Evolutionary conservation across 2,888 invertebrate genomes (phyloP).

Genomic region (Linyphia triangularis): DNA sequence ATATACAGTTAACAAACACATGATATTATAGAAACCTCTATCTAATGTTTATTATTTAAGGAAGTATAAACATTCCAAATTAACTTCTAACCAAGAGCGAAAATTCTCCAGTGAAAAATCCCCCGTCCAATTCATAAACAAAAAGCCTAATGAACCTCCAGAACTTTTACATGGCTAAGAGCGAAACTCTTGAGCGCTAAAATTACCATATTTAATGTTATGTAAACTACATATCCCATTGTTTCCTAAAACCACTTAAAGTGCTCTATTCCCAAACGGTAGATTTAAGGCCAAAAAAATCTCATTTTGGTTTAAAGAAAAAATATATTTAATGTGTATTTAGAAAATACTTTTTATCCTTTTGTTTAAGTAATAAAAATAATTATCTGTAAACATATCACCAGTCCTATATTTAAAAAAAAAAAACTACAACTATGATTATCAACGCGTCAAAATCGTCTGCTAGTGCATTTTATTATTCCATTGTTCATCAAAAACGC

Average conservation of each 20-base stretch:
- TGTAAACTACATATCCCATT: neutral
- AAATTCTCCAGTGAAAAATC: neutral
- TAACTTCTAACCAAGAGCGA: neutral
- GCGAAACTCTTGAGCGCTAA: neutral
- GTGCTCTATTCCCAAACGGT: neutral
- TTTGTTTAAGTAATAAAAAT: conserved; percentile 5
- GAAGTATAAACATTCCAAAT: neutral
- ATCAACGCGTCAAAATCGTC: conserved; percentile 21
- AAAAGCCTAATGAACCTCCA: neutral
- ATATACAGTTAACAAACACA: too few species aligned
- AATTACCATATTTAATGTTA: neutral
- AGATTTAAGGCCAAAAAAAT: neutral
- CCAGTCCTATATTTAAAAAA: neutral
- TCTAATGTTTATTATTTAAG: too few species aligned
- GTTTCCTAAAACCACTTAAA: neutral
- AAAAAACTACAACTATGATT: conserved; percentile 7
- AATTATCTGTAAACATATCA: conserved; percentile 12
- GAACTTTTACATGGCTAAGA: neutral
- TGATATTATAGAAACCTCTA: too few species aligned
- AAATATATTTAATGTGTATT: neutral
- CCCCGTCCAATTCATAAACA: neutral
- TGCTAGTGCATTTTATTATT: conserved; percentile 35
- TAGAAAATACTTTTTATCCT: conserved; percentile 1
- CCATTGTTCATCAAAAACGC: conserved; percentile 48
- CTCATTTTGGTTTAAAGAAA: neutral